These are phyloP conservation scores for Dryocosmus kuriphilus DNA, from an alignment of 2,888 invertebrate genomes.

Conservation along the genomic window DNA sequence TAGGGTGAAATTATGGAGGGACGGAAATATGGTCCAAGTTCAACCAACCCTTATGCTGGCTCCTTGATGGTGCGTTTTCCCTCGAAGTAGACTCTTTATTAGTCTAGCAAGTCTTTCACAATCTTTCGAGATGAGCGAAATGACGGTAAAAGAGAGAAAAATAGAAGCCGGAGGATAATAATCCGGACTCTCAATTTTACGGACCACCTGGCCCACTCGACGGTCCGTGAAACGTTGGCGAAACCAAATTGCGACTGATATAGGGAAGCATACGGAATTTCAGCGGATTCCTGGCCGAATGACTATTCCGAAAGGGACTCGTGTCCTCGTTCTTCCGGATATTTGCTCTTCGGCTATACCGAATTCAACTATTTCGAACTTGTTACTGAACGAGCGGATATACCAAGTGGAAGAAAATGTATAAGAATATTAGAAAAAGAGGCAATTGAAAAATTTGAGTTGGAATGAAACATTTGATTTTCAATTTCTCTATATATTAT, in stretches of 20 bases:
- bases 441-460: too few species aligned
- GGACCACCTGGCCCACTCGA: conserved; percentile 61
- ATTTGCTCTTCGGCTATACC: conserved; percentile 23
- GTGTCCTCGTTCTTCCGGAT: conserved; percentile 24
- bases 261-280: conserved; percentile 25
- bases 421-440: background rate
- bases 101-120: conserved; percentile 26
- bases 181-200: conserved; percentile 69
- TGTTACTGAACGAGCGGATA: conserved; percentile 2
- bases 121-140: conserved; percentile 26
- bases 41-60: conserved; percentile 6
- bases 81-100: conserved; percentile 26
- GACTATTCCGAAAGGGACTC: conserved; percentile 19
- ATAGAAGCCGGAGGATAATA: conserved; percentile 58
- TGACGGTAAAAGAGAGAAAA: conserved; percentile 48
- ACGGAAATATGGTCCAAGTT: background rate
- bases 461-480: too few species aligned
- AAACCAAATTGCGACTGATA: conserved; percentile 61
- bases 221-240: conserved; percentile 61
- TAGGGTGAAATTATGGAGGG: background rate
- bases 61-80: conserved; percentile 8
- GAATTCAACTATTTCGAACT: conserved; percentile 21
- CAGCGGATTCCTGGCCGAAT: conserved; percentile 30
- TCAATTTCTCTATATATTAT: too few species aligned
- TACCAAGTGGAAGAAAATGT: background rate